Conservation (phyloP, 2,888 invertebrate species). For the Brassicogethes aeneus region DNA sequence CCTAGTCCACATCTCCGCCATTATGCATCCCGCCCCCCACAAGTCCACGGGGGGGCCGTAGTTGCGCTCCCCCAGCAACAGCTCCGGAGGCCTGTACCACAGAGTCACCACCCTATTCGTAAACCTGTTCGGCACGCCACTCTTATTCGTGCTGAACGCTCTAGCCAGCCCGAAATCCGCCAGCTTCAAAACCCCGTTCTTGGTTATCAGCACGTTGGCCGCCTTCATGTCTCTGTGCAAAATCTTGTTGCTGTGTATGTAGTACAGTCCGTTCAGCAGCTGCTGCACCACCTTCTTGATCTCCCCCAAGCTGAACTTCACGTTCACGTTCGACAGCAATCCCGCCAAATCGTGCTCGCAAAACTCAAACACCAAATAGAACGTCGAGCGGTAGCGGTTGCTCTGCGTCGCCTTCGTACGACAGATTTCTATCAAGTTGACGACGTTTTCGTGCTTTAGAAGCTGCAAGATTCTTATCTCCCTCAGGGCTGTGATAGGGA, state of each 20-base stretch:
- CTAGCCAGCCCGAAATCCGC: slow-evolving; percentile 97
- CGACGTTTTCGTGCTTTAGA: slow-evolving; percentile 94
- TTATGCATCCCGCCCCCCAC: slow-evolving; percentile 97
- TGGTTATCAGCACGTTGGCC: slow-evolving; percentile 95
- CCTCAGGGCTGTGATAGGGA: slow-evolving; percentile 95
- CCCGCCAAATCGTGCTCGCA: slow-evolving; percentile 98
- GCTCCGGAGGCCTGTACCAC: slow-evolving; percentile 79
- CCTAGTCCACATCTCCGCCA: slow-evolving; percentile 99
- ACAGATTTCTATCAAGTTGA: slow-evolving; percentile 95
- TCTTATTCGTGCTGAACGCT: slow-evolving; percentile 83
- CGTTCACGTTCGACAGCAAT: slow-evolving; percentile 85
- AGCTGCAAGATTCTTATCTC: slow-evolving; percentile 94
- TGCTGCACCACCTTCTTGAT: slow-evolving; percentile 92
- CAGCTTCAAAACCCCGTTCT: slow-evolving; percentile 86
- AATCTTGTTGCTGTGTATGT: slow-evolving; percentile 94
- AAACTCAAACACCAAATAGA: slow-evolving; percentile 96
- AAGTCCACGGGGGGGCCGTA: slow-evolving; percentile 97
- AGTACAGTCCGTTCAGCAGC: slow-evolving; percentile 81
- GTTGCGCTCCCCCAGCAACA: slow-evolving; percentile 75
- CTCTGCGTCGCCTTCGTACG: slow-evolving; percentile 70
- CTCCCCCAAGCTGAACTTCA: slow-evolving; percentile 93
- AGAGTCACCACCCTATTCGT: slow-evolving; percentile 97
- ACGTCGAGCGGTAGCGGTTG: slow-evolving; percentile 76
- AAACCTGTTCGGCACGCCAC: slow-evolving; percentile 76
- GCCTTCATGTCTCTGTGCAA: slow-evolving; percentile 98